Evolutionary conservation across 1,140 invertebrate species (phyloP).

Genomic region (Octopus bimaculoides): DNA sequence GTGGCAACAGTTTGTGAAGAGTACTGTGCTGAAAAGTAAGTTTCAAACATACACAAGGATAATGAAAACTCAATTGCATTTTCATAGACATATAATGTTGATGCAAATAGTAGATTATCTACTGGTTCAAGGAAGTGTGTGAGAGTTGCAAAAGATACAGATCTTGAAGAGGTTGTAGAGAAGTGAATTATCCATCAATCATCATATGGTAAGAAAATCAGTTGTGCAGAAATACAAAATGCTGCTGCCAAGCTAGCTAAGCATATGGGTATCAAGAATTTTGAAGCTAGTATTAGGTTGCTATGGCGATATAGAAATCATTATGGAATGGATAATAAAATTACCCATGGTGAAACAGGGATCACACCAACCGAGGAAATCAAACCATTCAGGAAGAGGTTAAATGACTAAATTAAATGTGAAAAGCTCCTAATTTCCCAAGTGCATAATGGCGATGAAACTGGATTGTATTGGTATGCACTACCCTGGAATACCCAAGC

Average conservation of each 20-base stretch:
- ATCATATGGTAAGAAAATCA: neutral
- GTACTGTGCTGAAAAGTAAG: no score
- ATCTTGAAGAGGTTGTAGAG: neutral
- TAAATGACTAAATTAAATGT: neutral
- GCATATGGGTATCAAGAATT: neutral
- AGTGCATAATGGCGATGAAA: neutral
- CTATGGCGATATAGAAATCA: neutral
- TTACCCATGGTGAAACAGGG: neutral
- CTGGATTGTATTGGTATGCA: neutral
- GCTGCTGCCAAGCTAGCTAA: neutral
- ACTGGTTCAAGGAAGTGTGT: neutral
- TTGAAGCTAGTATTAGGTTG: neutral
- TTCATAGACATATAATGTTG: neutral
- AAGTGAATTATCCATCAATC: neutral
- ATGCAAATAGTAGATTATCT: neutral
- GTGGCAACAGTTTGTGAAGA: no score
- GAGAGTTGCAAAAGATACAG: neutral
- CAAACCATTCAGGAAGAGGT: conserved; percentile 1
- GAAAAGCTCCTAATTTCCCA: neutral
- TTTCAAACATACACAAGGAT: no score
- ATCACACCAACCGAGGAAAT: neutral
- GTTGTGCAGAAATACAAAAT: neutral
- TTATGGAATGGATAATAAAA: neutral
- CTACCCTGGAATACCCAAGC: neutral
- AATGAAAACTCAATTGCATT: no score